phyloP scores from a whole-genome alignment of 1,140 invertebrate genomes.

The Papilio glaucus region DNA sequence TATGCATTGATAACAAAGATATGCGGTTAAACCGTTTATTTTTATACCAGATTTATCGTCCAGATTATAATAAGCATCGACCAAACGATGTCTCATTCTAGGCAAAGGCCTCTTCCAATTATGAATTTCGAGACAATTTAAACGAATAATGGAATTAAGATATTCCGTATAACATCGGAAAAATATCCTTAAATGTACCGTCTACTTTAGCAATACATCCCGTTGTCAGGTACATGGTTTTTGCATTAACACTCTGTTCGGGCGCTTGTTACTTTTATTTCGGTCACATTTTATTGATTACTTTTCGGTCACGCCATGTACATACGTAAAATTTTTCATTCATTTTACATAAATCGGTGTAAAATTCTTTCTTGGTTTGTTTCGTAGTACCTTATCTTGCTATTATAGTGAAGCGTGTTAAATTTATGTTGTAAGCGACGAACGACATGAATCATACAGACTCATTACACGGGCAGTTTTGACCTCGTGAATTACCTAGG shows the following conservation, averaged over 20 bases:
- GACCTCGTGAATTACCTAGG: conserved; percentile 51
- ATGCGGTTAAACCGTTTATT: no score
- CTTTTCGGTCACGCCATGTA: not conserved
- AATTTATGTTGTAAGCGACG: conserved; percentile 34
- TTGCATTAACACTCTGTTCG: conserved; percentile 2
- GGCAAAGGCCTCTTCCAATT: not conserved
- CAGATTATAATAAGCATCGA: no score
- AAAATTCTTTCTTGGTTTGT: not conserved
- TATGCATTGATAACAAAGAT: no score
- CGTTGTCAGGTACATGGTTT: conserved; percentile 17
- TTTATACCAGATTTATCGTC: no score
- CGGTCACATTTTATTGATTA: conserved; percentile 9
- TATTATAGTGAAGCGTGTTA: not conserved
- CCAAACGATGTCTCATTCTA: no score
- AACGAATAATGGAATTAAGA: not conserved
- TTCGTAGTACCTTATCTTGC: not conserved
- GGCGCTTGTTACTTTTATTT: not conserved
- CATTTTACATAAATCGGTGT: not conserved
- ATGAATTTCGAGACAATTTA: not conserved
- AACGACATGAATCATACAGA: conserved; percentile 64
- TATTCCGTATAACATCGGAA: not conserved
- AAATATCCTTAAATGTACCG: not conserved
- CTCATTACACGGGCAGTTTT: conserved; percentile 52
- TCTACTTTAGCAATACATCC: conserved; percentile 4
- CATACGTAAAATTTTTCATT: not conserved